phyloP scores from a whole-genome alignment of 2,113 vertebrate species.

The Scomber japonicus region DNA sequence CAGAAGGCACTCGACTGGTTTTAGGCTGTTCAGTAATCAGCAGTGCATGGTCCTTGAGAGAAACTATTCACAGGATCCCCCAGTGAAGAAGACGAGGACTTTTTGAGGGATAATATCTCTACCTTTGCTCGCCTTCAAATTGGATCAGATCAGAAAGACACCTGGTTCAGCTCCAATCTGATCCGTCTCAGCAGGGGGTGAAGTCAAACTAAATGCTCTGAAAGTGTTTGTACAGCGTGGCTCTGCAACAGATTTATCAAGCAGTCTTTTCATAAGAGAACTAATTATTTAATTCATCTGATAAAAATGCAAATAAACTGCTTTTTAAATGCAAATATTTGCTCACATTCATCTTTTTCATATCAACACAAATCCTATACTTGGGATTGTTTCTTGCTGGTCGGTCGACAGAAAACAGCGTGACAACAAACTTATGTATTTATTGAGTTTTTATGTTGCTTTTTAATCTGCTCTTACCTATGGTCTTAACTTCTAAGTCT shows the following conservation, averaged over 20 bases:
- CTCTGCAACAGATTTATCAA: neutral
- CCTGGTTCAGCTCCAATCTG: constrained; percentile 36
- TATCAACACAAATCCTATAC: too few species aligned
- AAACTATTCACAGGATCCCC: constrained; percentile 29
- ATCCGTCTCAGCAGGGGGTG: neutral
- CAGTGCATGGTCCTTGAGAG: constrained; percentile 24
- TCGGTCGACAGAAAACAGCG: too few species aligned
- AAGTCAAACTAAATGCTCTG: neutral
- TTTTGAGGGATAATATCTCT: constrained; percentile 23
- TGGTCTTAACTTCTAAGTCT: too few species aligned
- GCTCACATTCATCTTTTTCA: too few species aligned
- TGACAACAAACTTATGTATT: too few species aligned
- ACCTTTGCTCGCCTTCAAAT: constrained; percentile 27
- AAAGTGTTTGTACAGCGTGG: neutral
- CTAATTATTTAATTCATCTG: too few species aligned
- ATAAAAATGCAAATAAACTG: too few species aligned
- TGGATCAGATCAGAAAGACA: constrained; percentile 32
- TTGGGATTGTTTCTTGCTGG: too few species aligned
- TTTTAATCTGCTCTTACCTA: too few species aligned
- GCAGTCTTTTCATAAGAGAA: neutral
- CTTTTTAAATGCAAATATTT: too few species aligned
- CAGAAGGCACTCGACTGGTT: constrained; percentile 23
- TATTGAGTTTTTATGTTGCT: too few species aligned
- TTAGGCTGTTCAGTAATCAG: constrained; percentile 38
- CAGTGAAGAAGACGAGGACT: constrained; percentile 19